Evolutionary conservation across 2,113 vertebrate genomes (phyloP), one percentile per base, ranked within the genome.

Genomic region (Peromyscus maniculatus): DNA sequence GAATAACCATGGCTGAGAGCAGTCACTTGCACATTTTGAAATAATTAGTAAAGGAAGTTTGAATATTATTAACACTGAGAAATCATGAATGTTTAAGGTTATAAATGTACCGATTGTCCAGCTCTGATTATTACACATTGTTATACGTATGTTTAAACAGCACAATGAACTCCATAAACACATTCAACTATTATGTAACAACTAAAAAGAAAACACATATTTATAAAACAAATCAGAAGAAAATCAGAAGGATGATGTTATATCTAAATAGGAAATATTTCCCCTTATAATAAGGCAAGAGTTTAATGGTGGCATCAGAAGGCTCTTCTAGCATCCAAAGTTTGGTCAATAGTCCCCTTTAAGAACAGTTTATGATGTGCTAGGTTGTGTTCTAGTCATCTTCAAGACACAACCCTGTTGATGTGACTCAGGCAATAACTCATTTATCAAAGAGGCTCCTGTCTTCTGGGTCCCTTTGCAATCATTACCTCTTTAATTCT

Each of bases 401-500:
- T 90, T 88, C 36, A 88, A 91, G 83, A 72, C 46, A 31, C 66
- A n/a, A 80, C 39, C 26, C 21, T 2, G 62, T 62, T 69, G 10
- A 66, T 64, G 52, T 91, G 77, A 92, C 62, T 77, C 59, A 67
- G 69, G 75, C 62, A 79, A 49, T 75, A 84, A 92, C 28, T 59
- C 80, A 52, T 59, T 92, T 84, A 24, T 52, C 46, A 80, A 71
- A 79, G 6, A 33, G 16, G 9, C 49, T 95, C 31, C 46, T 83
- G 24, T 31, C 3, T 88, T 19, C 55, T 64, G 19, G 22, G 28
- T 78, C 13, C 64, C 62, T 46, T 74, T 64, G 36, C 33, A 80
- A 82, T 71, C 26, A 88, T 84, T 89, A 82, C 28, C 39, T 79
- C 31, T 79, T 88, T 46, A 92, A 36, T 91, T 39, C 62, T 95